A percentile compares a stretch with the other conserved stretches of the same genome.
phyloP scores from a whole-genome alignment of 1,140 invertebrate species.

The Monomorium pharaonis region DNA sequence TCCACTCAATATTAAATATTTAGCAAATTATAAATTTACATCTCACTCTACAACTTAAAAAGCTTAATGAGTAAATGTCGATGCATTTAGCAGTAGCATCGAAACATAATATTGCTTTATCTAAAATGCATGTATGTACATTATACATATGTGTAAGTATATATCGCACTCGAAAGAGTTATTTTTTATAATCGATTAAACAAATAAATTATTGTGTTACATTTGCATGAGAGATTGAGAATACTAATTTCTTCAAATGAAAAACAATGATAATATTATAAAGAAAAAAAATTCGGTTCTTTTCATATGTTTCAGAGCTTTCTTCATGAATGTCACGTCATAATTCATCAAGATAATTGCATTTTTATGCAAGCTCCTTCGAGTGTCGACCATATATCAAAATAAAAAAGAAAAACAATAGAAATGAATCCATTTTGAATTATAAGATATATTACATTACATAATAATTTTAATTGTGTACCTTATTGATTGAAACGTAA shows the following conservation, averaged over 20 bases:
- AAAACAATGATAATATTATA: neutral
- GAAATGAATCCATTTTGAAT: neutral
- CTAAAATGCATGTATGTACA: neutral
- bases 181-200: neutral
- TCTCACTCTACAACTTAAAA: neutral
- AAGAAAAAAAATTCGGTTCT: slow-evolving; percentile 7
- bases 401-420: neutral
- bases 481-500: neutral
- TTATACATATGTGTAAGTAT: no score
- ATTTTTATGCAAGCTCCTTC: neutral
- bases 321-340: slow-evolving; percentile 64
- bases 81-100: neutral
- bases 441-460: neutral
- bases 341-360: slow-evolving; percentile 26
- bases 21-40: neutral
- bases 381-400: neutral
- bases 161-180: neutral
- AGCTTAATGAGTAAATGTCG: neutral
- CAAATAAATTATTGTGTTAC: neutral
- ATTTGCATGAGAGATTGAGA: slow-evolving; percentile 6
- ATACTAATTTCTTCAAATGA: neutral
- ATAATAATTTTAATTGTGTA: neutral
- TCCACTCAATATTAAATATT: neutral
- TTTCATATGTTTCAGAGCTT: slow-evolving; percentile 70
- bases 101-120: slow-evolving; percentile 1